Conservation (phyloP, 2,797 vertebrate species). For the Tokudaia muenninki region DNA sequence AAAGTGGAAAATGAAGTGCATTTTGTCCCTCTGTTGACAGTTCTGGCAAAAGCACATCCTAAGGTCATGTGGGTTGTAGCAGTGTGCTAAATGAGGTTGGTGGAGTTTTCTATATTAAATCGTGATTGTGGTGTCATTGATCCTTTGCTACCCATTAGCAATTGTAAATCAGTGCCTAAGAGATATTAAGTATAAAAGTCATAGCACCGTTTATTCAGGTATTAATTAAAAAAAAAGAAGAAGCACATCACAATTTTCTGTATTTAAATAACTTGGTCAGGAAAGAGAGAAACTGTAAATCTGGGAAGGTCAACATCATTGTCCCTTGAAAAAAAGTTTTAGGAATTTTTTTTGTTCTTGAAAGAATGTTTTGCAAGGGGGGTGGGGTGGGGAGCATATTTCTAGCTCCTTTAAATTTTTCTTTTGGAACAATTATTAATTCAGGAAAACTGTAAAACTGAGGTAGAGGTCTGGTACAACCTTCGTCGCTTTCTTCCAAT, state of each 20-base stretch:
- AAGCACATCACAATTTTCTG: not conserved
- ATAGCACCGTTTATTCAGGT: constrained; percentile 33
- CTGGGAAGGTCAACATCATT: not conserved
- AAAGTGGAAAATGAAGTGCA: constrained; percentile 60
- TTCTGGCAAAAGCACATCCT: not conserved
- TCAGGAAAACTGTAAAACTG: not conserved
- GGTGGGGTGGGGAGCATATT: not conserved
- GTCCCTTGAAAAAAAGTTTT: constrained; percentile 11
- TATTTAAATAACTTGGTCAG: constrained; percentile 3
- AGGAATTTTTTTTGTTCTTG: not conserved
- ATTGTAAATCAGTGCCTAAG: constrained; percentile 36
- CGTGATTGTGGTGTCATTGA: constrained; percentile 62
- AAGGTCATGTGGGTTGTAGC: constrained; percentile 40
- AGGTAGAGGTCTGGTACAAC: not conserved
- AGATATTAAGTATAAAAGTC: not conserved
- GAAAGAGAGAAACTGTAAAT: constrained; percentile 2
- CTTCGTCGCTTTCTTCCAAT: not conserved
- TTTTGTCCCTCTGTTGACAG: constrained; percentile 59
- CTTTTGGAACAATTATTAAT: constrained; percentile 11
- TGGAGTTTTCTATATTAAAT: constrained; percentile 34
- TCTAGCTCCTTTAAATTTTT: not conserved
- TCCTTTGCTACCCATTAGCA: constrained; percentile 50
- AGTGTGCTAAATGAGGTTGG: constrained; percentile 42
- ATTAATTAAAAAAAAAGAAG: constrained; percentile 57
- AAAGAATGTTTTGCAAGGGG: not conserved